Base-by-base conservation (phyloP, 2,113 vertebrate species). In the Ornithorhynchus anatinus region DNA sequence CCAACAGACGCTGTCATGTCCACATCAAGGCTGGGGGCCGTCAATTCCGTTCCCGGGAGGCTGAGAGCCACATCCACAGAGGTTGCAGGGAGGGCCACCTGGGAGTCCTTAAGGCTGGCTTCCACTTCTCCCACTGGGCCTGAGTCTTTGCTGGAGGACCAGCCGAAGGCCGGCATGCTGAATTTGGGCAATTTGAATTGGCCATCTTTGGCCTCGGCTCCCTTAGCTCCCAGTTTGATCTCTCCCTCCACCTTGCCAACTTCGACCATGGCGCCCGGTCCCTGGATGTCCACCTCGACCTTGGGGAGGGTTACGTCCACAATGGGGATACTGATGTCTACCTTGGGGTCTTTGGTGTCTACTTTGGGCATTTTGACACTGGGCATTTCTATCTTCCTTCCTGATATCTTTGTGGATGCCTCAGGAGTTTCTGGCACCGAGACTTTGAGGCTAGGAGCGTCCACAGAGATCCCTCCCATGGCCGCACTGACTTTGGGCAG, bases 21-120 rank as follows among this genome's bases (percentile, higher is more conserved):
- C 77, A 84, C 78, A 54, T 81, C 89, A 80, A 82, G 23, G 58
- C 8, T 69, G 33, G 44, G 43, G 63, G 0, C 0, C 0, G 2
- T 1, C 0, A 61, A 0, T 0, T 62, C 19, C 0, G 2, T 1
- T n/a, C n/a, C n/a, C n/a, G n/a, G n/a, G n/a, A n/a, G n/a, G n/a
- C n/a, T n/a, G n/a, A n/a, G n/a, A n/a, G n/a, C n/a, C 0, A 17
- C 7, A 2, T 61, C 6, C 0, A 22, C 0, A 3, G 0, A 0
- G 0, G 0, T 0, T 4, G 54, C 5, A 1, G 0, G 0, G 0
- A 0, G 0, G 31, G 1, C 0, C 0, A 0, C 0, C 22, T 37
- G n/a, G 20, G 0, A 0, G n/a, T 80, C 42, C 0, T 0, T 59
- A 0, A 72, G 10, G 0, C 0, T 12, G 22, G 0, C 0, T 0